Evolutionary conservation across 1,140 invertebrate species (phyloP), one percentile per base, ranked within the genome.

Genomic region (Drosophila fuyamai): DNA sequence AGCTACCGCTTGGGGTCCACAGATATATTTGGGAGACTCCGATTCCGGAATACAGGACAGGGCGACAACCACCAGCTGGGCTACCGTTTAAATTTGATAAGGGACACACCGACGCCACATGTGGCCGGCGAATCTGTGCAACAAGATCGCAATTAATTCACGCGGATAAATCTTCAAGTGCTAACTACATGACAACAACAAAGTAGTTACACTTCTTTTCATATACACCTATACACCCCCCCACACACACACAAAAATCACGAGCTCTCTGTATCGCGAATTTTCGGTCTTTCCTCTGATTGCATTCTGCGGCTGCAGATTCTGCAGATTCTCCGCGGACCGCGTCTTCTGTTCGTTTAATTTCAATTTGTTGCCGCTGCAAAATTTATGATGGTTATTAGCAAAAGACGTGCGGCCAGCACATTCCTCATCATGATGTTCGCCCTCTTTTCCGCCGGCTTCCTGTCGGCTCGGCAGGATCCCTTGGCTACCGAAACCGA

Each of bases 101-200:
- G 78, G 85, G 79, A 47, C 43, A 41, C 70, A 38, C 40, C 48
- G 70, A 73, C 76, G 66, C 89, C 89, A 82, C 89, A 91, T 91
- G 89, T 91, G 89, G 89, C 73, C 63, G 3, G 35, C 23, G 47
- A 81, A 76, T 78, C 76, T 82, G 58, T 65, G 70, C 84, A 91
- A 92, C 90, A 83, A 90, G 91, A 89, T 91, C 79, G 88, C 90
- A 92, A 92, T 92, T 92, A 92, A 92, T 92, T 92, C 75, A 79
- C 90, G 81, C 86, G 91, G 90, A 92, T 92, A 92, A 92, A 92
- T 92, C 91, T 92, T 90, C 73, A 92, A 92, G 91, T 92, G 91
- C 91, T 92, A 92, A 92, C 91, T 92, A 92, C 91, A 92, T 92
- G 91, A 92, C 91, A 92, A 92, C 91, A 92, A 92, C 91, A 92